Base-by-base conservation (phyloP, 2,888 invertebrate genomes). In the Brachypalpus laphriformis region DNA sequence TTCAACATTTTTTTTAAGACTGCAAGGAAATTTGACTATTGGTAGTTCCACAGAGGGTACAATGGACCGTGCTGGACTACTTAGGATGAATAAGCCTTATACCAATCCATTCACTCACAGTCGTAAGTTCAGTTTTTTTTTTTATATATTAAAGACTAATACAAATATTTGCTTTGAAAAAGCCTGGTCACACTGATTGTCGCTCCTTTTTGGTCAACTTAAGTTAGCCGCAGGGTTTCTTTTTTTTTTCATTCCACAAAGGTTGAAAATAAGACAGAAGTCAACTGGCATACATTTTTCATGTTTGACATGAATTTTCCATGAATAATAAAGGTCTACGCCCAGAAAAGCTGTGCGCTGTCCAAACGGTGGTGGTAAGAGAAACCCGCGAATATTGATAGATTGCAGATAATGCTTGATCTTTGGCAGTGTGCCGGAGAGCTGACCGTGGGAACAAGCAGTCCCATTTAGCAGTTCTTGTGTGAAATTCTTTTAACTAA, bases 281-380 rank as follows among this genome's bases (percentile, higher is more conserved):
- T 78, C 82, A 83, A 80, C 61, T 74, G 78, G 68, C 25, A 40
- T 68, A 56, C 72, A 78, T 83, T 74, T 74, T 70, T 83, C 68
- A 83, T 74, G 68, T 83, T 83, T 68, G 83, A 68, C 74, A 74
- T 51, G 63, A 25, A 57, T 31, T 78, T 72, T 72, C 66, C 77
- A 51, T 59, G 74, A 42, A 59, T 51, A 72, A 72, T 59, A 49
- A 51, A 40, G 56, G 40, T 40, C 56, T 34, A 78, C 81, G 68
- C 82, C 49, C 63, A 56, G 57, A 47, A 59, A 57, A 59, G 45
- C 42, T 31, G 22, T 5, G 8, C 42, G 8, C 5, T 56, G 54
- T 56, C 37, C 16, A 16, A 42, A 37, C 37, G 37, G 5, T 3
- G 42, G 34, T 34, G 37, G 49, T 25, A n/a, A 11, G n/a, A 16